A percentile compares a stretch with the other conserved stretches of the same genome.
Evolutionary conservation across 2,888 invertebrate genomes (phyloP).

Genomic region (Platycnemis pennipes): DNA sequence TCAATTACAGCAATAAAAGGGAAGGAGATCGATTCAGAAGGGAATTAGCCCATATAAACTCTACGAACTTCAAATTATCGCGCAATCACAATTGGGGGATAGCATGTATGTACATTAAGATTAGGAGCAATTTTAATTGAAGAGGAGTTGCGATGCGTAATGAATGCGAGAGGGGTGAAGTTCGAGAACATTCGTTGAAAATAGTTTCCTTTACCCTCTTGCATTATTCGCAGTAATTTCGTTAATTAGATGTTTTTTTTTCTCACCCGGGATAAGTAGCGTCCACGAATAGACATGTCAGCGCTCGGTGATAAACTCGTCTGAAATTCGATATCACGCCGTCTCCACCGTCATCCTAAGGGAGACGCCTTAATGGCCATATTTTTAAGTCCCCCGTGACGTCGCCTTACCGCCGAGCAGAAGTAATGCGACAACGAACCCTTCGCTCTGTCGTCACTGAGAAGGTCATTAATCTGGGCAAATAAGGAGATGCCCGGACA

Average conservation of each 20-base stretch:
- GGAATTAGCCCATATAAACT: too few relatives aligned
- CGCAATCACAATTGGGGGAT: too few relatives aligned
- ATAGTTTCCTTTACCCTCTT: too few relatives aligned
- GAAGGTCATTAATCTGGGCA: not conserved
- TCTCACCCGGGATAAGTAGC: not conserved
- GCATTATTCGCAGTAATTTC: not conserved
- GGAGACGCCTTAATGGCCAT: conserved; percentile 19
- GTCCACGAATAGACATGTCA: conserved; percentile 53
- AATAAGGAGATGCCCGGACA: not conserved
- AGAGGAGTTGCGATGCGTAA: too few relatives aligned
- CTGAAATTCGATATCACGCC: conserved; percentile 23
- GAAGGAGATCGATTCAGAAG: too few relatives aligned
- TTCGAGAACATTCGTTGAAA: too few relatives aligned
- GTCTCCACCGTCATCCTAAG: not conserved
- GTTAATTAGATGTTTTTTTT: not conserved
- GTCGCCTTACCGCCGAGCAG: not conserved
- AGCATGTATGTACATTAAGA: too few relatives aligned
- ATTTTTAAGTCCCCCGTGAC: conserved; percentile 29
- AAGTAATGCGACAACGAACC: not conserved
- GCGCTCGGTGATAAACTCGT: not conserved
- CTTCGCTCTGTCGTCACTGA: not conserved
- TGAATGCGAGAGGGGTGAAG: too few relatives aligned
- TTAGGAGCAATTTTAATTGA: too few relatives aligned
- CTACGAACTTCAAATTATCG: too few relatives aligned
- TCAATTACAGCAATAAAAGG: too few relatives aligned